Percentiles rank a stretch among this genome's conserved stretches.
Conservation (phyloP, 2,797 vertebrate genomes). For the Coendou prehensilis region DNA sequence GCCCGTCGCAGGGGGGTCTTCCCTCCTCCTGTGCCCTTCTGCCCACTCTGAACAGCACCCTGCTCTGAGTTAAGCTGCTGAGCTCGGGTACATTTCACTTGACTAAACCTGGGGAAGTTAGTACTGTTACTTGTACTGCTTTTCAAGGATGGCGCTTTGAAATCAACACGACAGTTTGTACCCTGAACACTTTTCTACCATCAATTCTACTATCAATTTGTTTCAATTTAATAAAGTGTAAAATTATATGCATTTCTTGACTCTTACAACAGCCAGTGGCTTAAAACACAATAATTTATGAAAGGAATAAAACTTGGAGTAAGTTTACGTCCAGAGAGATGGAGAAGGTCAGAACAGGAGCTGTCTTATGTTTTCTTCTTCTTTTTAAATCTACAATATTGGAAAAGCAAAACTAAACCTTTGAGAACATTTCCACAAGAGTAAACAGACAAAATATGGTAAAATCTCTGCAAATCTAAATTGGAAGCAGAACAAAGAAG, state of each 20-base stretch:
- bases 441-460: constrained; percentile 66
- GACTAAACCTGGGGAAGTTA: not conserved
- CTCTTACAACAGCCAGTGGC: constrained; percentile 40
- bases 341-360: not conserved
- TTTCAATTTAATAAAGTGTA: constrained; percentile 69
- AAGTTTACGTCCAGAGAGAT: constrained; percentile 53
- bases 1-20: not conserved
- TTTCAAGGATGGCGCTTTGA: constrained; percentile 48
- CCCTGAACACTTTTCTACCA: constrained; percentile 47
- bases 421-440: constrained; percentile 66
- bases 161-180: constrained; percentile 37
- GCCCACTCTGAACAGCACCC: not conserved
- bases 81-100: not conserved
- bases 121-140: not conserved
- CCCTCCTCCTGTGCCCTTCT: not conserved
- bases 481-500: constrained; percentile 61
- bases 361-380: not conserved
- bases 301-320: constrained; percentile 57
- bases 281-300: constrained; percentile 61
- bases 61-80: not conserved
- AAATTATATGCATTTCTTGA: constrained; percentile 45
- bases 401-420: constrained; percentile 61
- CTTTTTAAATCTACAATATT: constrained; percentile 17
- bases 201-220: constrained; percentile 43
- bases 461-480: constrained; percentile 72